Conservation (phyloP, 2,797 vertebrate genomes). For the Sebastiscus tertius region DNA sequence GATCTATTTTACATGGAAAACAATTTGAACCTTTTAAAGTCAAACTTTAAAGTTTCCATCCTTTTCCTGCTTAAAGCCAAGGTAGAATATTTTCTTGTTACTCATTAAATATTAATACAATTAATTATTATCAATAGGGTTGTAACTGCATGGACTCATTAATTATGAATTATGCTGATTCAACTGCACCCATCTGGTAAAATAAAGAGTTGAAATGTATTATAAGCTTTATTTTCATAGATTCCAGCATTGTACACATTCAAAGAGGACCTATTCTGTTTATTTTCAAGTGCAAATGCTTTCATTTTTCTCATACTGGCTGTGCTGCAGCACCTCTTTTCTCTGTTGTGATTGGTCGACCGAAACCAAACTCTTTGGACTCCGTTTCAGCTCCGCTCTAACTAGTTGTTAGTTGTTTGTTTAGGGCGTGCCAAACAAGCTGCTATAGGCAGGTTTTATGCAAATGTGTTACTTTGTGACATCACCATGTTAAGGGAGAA, state of each 20-base stretch:
- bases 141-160: slow-evolving; percentile 44
- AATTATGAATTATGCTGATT: slow-evolving; percentile 65
- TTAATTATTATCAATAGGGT: slow-evolving; percentile 57
- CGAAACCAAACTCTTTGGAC: too few relatives aligned
- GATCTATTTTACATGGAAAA: slow-evolving; percentile 2
- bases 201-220: slow-evolving; percentile 21
- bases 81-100: slow-evolving; percentile 38
- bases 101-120: slow-evolving; percentile 60
- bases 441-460: too few relatives aligned
- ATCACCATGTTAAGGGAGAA: too few relatives aligned
- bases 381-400: too few relatives aligned
- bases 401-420: too few relatives aligned
- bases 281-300: too few relatives aligned
- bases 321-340: too few relatives aligned
- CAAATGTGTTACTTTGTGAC: too few relatives aligned
- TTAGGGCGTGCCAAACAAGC: too few relatives aligned
- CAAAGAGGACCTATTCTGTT: too few relatives aligned
- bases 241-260: neutral
- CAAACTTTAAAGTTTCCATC: slow-evolving; percentile 32
- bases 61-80: neutral
- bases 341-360: too few relatives aligned
- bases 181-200: slow-evolving; percentile 47
- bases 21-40: slow-evolving; percentile 27
- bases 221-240: neutral
- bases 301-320: too few relatives aligned